These are phyloP conservation scores for Cyprinodon tularosa DNA, from an alignment of 2,113 vertebrate species.

Conservation along the genomic window DNA sequence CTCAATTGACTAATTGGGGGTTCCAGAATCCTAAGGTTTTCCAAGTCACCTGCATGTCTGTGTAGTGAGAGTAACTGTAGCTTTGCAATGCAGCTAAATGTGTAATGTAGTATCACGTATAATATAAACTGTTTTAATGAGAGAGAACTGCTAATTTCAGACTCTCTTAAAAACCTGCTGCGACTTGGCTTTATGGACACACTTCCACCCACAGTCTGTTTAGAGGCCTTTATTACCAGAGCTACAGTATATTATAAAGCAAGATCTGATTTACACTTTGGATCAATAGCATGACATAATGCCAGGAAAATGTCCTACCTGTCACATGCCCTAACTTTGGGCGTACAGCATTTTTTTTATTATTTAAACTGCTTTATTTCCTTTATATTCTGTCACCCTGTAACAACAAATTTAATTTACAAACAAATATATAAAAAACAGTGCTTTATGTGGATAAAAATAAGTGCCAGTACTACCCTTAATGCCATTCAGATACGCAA, in stretches of 20 bases:
- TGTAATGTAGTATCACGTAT: constrained; percentile 16
- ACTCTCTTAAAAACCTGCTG: constrained; percentile 43
- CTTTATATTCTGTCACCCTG: not conserved
- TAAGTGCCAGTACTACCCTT: too few species aligned
- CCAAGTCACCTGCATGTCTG: constrained; percentile 26
- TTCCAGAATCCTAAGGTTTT: constrained; percentile 26
- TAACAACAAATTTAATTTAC: not conserved
- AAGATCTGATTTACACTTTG: not conserved
- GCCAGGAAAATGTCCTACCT: constrained; percentile 27
- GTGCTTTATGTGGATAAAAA: too few species aligned
- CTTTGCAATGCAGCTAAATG: constrained; percentile 27
- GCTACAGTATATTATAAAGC: constrained; percentile 29
- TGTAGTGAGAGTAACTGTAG: constrained; percentile 4
- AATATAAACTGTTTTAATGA: constrained; percentile 69
- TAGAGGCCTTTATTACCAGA: constrained; percentile 12
- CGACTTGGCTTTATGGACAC: constrained; percentile 29
- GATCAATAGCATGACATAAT: constrained; percentile 29
- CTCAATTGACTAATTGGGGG: constrained; percentile 16
- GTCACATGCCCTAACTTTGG: constrained; percentile 33
- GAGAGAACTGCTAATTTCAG: constrained; percentile 34
- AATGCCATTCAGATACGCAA: too few species aligned
- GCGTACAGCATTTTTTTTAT: not conserved
- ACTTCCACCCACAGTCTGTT: constrained; percentile 61
- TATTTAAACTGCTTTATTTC: not conserved
- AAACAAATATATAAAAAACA: too few species aligned